Evolutionary conservation across 2,888 invertebrate genomes (phyloP).

Genomic region (Ichneumoninae sp.): DNA sequence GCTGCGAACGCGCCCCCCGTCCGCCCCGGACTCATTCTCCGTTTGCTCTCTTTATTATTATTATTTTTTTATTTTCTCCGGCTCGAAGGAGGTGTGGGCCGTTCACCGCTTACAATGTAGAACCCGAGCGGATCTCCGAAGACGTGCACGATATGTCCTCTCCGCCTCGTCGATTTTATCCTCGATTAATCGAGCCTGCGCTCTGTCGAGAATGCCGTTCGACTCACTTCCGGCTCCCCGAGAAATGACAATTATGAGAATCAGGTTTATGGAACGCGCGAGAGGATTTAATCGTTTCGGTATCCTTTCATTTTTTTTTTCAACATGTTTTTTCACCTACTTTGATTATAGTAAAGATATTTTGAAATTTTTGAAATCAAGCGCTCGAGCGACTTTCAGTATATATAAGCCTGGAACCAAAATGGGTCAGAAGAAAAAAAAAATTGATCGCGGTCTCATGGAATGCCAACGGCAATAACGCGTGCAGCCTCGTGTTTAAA

Average conservation of each 20-base stretch:
- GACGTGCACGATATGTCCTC: background rate
- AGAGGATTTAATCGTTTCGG: background rate
- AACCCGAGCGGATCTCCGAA: background rate
- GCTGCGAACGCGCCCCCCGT: conserved; percentile 34
- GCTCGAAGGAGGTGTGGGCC: conserved; percentile 29
- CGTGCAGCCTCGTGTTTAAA: background rate
- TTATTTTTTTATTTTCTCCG: conserved; percentile 17
- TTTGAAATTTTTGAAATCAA: background rate
- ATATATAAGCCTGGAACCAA: too few species aligned
- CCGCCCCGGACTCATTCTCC: conserved; percentile 39
- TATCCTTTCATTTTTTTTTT: background rate
- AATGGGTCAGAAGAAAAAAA: conserved; percentile 1
- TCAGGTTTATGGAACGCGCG: background rate
- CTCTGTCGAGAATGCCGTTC: too few species aligned
- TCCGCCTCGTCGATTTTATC: background rate
- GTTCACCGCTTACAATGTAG: conserved; percentile 27
- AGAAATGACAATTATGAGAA: background rate
- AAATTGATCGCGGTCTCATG: background rate
- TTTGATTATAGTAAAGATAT: background rate
- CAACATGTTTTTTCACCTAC: background rate
- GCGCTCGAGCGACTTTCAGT: too few species aligned
- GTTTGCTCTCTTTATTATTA: conserved; percentile 34
- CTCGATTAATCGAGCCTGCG: background rate
- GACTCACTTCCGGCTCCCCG: too few species aligned
- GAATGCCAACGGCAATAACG: conserved; percentile 5